A percentile compares a stretch with the other conserved stretches of the same genome.
Conservation (phyloP, 2,888 invertebrate species). For the Sympetrum striolatum region DNA sequence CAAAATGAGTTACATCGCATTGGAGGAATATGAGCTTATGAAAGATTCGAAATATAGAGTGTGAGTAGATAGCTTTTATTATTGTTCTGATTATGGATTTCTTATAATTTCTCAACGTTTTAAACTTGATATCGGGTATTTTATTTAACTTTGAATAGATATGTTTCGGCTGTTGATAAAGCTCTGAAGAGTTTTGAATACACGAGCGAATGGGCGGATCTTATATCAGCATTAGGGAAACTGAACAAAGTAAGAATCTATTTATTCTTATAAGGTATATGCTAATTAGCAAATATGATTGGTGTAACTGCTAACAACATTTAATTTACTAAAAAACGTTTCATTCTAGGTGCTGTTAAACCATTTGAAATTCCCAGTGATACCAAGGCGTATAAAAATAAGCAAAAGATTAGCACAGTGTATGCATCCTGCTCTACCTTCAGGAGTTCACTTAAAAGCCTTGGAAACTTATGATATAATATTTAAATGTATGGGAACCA, state of each 20-base stretch:
- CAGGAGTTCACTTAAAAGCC: conserved; percentile 90
- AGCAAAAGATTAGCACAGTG: conserved; percentile 92
- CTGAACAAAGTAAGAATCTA: conserved; percentile 76
- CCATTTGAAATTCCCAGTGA: conserved; percentile 82
- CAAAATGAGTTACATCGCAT: conserved; percentile 64
- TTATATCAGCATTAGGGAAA: conserved; percentile 88
- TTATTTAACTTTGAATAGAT: conserved; percentile 55
- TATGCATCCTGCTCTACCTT: conserved; percentile 89
- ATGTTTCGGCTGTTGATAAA: conserved; percentile 83
- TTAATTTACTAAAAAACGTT: background rate
- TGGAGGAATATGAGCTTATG: conserved; percentile 82
- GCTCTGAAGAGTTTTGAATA: conserved; percentile 89
- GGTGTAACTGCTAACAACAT: background rate
- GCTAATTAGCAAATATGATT: background rate
- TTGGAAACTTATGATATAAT: conserved; percentile 90
- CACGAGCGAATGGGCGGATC: conserved; percentile 94
- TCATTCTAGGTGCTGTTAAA: conserved; percentile 72
- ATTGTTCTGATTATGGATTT: background rate
- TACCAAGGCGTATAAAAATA: conserved; percentile 85
- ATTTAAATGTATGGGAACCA: conserved; percentile 86
- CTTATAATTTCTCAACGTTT: background rate
- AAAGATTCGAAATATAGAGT: conserved; percentile 82
- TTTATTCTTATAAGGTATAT: background rate
- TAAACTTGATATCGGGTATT: background rate
- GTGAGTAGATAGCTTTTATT: conserved; percentile 58